phyloP scores from a whole-genome alignment of 2,797 vertebrate genomes.

The Protonibea diacanthus region DNA sequence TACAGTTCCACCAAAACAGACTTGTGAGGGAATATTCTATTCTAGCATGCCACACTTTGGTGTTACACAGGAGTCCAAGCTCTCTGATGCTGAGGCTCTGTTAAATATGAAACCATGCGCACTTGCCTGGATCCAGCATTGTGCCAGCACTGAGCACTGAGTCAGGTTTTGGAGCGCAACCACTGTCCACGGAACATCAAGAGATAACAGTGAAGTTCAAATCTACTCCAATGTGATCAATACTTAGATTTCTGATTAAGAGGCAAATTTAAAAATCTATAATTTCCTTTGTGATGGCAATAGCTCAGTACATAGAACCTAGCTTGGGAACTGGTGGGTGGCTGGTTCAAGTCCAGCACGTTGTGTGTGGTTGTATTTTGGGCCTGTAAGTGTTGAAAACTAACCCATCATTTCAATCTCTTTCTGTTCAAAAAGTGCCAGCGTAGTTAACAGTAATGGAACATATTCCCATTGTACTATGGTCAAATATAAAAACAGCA shows the following conservation, averaged over 20 bases:
- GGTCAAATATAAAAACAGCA: conserved; percentile 37
- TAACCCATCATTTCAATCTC: background rate
- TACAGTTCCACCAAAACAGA: background rate
- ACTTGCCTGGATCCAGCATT: background rate
- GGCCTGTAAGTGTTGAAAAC: too few species aligned
- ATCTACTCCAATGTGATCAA: background rate
- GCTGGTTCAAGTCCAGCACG: too few species aligned
- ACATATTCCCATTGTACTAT: background rate
- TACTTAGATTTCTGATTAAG: background rate
- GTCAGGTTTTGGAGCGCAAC: conserved; percentile 7
- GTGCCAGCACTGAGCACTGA: background rate
- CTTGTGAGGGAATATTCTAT: too few species aligned
- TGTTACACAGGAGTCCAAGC: too few species aligned
- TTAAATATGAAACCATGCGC: conserved; percentile 1
- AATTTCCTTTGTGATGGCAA: too few species aligned
- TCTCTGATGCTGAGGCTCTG: too few species aligned
- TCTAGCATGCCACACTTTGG: too few species aligned
- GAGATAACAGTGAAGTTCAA: background rate
- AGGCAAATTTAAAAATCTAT: too few species aligned
- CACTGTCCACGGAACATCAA: background rate
- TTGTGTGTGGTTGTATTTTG: too few species aligned
- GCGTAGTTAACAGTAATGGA: background rate
- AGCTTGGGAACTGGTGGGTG: too few species aligned
- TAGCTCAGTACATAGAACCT: too few species aligned
- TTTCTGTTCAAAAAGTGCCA: background rate